Evolutionary conservation across 1,140 invertebrate genomes (phyloP), one percentile per base, ranked within the genome.

Genomic region (Drosophila arawakana): DNA sequence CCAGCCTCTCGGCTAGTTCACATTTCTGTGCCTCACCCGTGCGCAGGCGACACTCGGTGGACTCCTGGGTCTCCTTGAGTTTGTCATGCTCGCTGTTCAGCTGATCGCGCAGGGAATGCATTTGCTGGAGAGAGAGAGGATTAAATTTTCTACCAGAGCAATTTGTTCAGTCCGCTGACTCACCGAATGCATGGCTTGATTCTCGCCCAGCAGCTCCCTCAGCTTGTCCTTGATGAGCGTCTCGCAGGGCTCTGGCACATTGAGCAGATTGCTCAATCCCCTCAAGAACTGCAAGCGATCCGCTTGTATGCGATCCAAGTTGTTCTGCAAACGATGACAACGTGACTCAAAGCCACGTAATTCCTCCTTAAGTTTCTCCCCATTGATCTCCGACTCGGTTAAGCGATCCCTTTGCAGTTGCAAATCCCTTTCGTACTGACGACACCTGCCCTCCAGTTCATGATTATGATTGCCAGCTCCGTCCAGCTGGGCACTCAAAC

Each of bases 161-260:
- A 7, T 15, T 15, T 2, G 0, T 39, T 10, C 37, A 39, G 10
- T 8, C 10, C 8, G 2, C 11, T 39, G 37, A 92, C 93, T 92
- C 94, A 97, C 96, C 88, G 95, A 93, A 79, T 94, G 92, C 93
- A 95, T 95, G 70, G 96, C 95, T 83, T 97, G 96, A 80, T 95
- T 95, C 43, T 97, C 96, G 63, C 93, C 94, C 2, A 96, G 88
- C 13, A 96, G 93, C 91, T 97, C 96, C 18, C 96, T 92, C 55
- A 97, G 94, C 70, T 96, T 93, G 50, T 97, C 96, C 90, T 96
- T 96, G 55, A 97, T 96, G 10, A 95, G 93, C 21, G 93, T 94
- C 86, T 97, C 96, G 47, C 95, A 94, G 2, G 96, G 95, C 80
- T 97, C 96, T 3, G 90, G 72, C 9, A 91, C 76, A 69, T 91